These are phyloP conservation scores for Rhabditoides inermis DNA, from an alignment of 2,888 invertebrate species.

Conservation along the genomic window DNA sequence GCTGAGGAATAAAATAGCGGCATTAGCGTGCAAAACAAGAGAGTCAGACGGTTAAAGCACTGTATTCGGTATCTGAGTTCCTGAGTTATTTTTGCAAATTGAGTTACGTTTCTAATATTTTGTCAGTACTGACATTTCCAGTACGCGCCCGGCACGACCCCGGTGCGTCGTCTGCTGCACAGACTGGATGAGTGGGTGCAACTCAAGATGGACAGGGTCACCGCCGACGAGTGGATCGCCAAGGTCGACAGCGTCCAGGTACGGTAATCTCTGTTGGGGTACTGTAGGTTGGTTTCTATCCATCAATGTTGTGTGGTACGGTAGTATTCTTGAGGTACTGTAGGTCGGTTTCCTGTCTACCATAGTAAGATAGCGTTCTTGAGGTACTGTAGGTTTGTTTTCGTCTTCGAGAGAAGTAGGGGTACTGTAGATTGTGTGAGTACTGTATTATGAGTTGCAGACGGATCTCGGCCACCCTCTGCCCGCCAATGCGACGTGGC, in stretches of 20 bases:
- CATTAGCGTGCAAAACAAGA: too few species aligned
- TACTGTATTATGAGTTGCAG: too few species aligned
- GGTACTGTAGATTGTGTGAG: too few species aligned
- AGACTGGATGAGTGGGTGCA: conserved; percentile 61
- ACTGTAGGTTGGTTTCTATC: neutral
- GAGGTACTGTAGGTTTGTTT: neutral
- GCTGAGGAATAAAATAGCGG: too few species aligned
- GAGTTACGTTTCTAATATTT: too few species aligned
- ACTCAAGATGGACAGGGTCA: conserved; percentile 45
- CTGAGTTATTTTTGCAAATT: too few species aligned
- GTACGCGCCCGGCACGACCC: conserved; percentile 71
- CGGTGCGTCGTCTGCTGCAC: conserved; percentile 64
- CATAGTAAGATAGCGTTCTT: neutral
- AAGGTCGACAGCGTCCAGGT: conserved; percentile 53
- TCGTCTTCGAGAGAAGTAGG: too few species aligned
- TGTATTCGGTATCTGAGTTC: too few species aligned
- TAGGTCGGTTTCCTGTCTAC: neutral
- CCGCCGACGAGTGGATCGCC: conserved; percentile 54
- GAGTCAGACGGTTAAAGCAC: too few species aligned
- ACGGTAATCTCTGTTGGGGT: conserved; percentile 5
- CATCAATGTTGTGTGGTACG: neutral
- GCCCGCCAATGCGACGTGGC: conserved; percentile 58
- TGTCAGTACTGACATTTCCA: conserved; percentile 30
- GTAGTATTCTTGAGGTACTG: too few species aligned
- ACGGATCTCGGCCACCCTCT: conserved; percentile 46